These are phyloP conservation scores for Drosophila meridiana DNA, from an alignment of 2,888 invertebrate species.

Conservation along the genomic window DNA sequence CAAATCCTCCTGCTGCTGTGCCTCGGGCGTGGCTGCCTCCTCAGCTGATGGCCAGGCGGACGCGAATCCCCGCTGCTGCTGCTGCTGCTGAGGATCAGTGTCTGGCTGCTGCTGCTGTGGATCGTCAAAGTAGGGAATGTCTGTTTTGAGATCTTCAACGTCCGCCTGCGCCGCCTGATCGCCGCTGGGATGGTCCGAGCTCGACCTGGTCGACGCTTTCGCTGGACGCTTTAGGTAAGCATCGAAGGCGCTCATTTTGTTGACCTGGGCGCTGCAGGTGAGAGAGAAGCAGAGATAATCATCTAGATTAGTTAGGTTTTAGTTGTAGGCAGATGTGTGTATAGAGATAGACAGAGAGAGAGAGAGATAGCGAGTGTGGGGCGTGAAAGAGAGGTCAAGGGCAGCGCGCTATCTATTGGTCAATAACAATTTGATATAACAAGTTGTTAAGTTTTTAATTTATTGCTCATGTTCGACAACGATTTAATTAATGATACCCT, in stretches of 20 bases:
- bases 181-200: slow-evolving; percentile 17
- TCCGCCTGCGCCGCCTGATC: slow-evolving; percentile 43
- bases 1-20: slow-evolving; percentile 20
- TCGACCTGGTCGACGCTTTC: slow-evolving; percentile 39
- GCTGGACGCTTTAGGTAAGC: slow-evolving; percentile 49
- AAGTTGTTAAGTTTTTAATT: slow-evolving; percentile 31
- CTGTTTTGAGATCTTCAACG: slow-evolving; percentile 70
- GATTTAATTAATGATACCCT: slow-evolving; percentile 28
- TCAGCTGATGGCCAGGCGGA: slow-evolving; percentile 40
- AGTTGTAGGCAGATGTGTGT: neutral
- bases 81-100: slow-evolving; percentile 17
- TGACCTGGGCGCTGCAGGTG: slow-evolving; percentile 35
- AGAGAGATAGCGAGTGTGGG: neutral
- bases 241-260: slow-evolving; percentile 61
- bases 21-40: slow-evolving; percentile 27
- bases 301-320: neutral
- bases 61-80: slow-evolving; percentile 18
- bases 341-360: neutral
- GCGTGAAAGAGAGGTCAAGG: neutral
- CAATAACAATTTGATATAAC: slow-evolving; percentile 6
- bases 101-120: slow-evolving; percentile 30
- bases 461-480: slow-evolving; percentile 20
- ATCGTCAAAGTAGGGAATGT: slow-evolving; percentile 76
- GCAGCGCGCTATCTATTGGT: neutral
- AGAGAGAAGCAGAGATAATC: neutral